Evolutionary conservation across 2,888 invertebrate genomes (phyloP).

Genomic region (Chrysopilus asiliformis): DNA sequence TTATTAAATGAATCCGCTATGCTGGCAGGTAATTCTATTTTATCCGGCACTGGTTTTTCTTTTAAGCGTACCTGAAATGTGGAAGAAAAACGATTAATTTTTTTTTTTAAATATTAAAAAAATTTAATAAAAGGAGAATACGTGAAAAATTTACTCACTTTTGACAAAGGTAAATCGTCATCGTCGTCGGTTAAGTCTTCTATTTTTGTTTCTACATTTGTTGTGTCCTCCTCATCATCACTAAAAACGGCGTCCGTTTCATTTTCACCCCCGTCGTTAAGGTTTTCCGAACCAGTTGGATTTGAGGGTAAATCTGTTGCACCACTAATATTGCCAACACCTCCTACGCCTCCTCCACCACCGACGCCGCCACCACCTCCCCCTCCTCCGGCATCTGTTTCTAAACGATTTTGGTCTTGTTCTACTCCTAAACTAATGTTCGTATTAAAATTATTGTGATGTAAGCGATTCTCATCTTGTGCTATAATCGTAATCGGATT

Average conservation of each 20-base stretch:
- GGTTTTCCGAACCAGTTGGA: neutral
- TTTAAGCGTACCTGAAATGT: constrained; percentile 30
- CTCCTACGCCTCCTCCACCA: constrained; percentile 7
- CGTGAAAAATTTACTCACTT: constrained; percentile 39
- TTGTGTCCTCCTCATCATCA: constrained; percentile 45
- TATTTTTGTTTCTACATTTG: constrained; percentile 21
- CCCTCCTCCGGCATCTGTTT: constrained; percentile 12
- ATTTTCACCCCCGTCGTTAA: neutral
- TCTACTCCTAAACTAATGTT: constrained; percentile 7
- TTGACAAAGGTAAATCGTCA: constrained; percentile 65
- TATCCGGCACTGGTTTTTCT: constrained; percentile 33
- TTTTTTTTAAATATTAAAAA: neutral
- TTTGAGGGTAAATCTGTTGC: neutral
- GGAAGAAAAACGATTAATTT: too few species aligned
- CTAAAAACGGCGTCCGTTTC: constrained; percentile 11
- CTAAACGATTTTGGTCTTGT: constrained; percentile 11
- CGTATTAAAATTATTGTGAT: constrained; percentile 10
- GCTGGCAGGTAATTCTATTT: constrained; percentile 31
- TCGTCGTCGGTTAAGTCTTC: constrained; percentile 37
- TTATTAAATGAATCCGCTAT: constrained; percentile 34
- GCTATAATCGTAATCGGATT: constrained; percentile 7
- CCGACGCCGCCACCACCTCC: constrained; percentile 5
- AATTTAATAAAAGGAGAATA: neutral
- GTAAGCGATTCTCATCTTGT: constrained; percentile 9
- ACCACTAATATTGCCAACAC: neutral